These are phyloP conservation scores for Planiliza haematocheilus DNA, from an alignment of 2,113 vertebrate genomes.

Conservation along the genomic window DNA sequence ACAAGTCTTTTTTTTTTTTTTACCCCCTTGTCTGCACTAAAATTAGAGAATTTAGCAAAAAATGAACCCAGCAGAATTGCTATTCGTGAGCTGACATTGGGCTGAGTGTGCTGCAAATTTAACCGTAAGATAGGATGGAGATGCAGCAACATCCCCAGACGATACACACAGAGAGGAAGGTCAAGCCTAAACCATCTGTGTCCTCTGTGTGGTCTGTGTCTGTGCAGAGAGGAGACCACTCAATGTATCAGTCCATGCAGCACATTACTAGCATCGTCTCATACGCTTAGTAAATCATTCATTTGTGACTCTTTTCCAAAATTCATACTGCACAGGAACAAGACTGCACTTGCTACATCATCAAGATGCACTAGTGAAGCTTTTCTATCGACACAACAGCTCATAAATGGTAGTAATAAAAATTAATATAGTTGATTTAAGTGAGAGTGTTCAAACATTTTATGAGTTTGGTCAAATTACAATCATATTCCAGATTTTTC, in stretches of 20 bases:
- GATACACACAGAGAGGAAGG: constrained; percentile 56
- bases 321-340: constrained; percentile 25
- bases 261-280: constrained; percentile 24
- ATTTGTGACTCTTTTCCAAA: constrained; percentile 26
- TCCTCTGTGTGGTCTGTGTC: constrained; percentile 59
- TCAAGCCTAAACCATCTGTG: constrained; percentile 66
- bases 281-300: constrained; percentile 42
- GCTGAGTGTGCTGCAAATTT: constrained; percentile 47
- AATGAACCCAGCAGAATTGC: constrained; percentile 37
- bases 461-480: constrained; percentile 8
- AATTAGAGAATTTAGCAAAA: constrained; percentile 33
- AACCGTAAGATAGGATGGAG: constrained; percentile 43
- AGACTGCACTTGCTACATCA: constrained; percentile 12
- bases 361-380: constrained; percentile 13
- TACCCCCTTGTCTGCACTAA: constrained; percentile 20
- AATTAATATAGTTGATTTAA: constrained; percentile 11
- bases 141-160: constrained; percentile 52
- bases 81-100: constrained; percentile 40
- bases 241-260: constrained; percentile 30
- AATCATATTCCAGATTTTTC: constrained; percentile 9
- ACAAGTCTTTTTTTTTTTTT: neutral
- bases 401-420: constrained; percentile 35
- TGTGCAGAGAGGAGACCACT: constrained; percentile 22
- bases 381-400: constrained; percentile 3
- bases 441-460: neutral